A percentile compares a stretch with the other conserved stretches of the same genome.
These are phyloP conservation scores for Rhinichthys klamathensis DNA, from an alignment of 2,113 vertebrate genomes.

Conservation along the genomic window DNA sequence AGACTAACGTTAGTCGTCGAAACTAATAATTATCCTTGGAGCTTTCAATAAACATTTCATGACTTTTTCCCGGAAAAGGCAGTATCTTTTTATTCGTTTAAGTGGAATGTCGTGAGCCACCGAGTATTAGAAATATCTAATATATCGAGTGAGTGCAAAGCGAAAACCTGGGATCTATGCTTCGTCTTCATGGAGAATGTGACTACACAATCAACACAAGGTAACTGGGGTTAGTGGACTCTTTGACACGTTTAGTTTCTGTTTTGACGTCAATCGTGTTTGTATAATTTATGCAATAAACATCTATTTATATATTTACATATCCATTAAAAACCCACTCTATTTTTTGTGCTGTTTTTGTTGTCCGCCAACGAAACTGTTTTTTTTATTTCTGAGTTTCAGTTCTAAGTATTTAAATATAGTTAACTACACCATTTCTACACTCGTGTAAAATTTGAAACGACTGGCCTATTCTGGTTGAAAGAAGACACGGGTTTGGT, in stretches of 20 bases:
- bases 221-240: slow-evolving; percentile 37
- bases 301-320: neutral
- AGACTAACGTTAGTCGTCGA: neutral
- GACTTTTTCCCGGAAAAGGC: neutral
- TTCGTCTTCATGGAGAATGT: slow-evolving; percentile 59
- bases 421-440: too few species aligned
- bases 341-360: neutral
- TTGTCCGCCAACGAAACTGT: neutral
- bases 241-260: neutral
- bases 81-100: neutral
- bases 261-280: neutral
- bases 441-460: neutral
- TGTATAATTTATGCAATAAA: neutral
- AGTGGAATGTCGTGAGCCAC: neutral
- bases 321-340: neutral
- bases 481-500: neutral
- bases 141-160: slow-evolving; percentile 33
- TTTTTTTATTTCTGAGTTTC: neutral
- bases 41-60: neutral
- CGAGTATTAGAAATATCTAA: slow-evolving; percentile 30
- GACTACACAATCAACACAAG: slow-evolving; percentile 52
- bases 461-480: neutral
- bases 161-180: slow-evolving; percentile 44
- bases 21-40: neutral
- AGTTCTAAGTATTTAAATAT: neutral